Base-by-base conservation (phyloP, 2,113 vertebrate species). In the Caracal caracal region DNA sequence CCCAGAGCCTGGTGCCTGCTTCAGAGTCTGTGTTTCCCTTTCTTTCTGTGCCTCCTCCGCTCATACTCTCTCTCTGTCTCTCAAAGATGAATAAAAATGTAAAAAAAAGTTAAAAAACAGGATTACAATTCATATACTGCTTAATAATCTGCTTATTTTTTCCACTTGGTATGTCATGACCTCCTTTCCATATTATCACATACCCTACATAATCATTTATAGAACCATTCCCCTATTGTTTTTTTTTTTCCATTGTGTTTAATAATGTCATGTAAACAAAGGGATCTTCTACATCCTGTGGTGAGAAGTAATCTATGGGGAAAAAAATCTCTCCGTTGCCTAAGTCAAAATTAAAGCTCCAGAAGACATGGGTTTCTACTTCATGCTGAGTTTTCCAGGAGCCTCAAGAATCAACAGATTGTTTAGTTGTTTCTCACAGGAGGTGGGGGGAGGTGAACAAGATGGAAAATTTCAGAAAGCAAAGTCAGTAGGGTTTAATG, bases 401-500 rank as follows among this genome's bases (percentile, higher is more conserved):
- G 30, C 56, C 65, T 92, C 11, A 70, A 56, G 20, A 91, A 84
- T 84, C 51, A 94, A 51, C 78, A 59, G 24, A 30, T 6, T 75
- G 40, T 93, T 85, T 84, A 71, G 51, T 66, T 96, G 84, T 78
- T 95, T 87, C 61, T 87, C 88, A 92, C 22, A 81, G 66, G 51
- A 95, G 68, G 51, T 63, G 70, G 20, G 70, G 87, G 17, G 19
- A 49, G 28, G 43, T 92, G 71, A 97, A 85, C 66, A 92, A 53
- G 65, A 95, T 94, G 81, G 75, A 94, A 92, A 89, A 40, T 71
- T 92, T 96, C 47, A 88, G 79, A 89, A 71, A 63, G 30, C 51
- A 92, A 83, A 88, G 79, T 87, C 56, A 92, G 70, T 51, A 80
- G 84, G 26, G 28, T 92, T 79, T 97, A 96, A 92, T 94, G 97